These are phyloP conservation scores for Drosophila ezoana DNA, from an alignment of 2,888 invertebrate species.

Conservation along the genomic window DNA sequence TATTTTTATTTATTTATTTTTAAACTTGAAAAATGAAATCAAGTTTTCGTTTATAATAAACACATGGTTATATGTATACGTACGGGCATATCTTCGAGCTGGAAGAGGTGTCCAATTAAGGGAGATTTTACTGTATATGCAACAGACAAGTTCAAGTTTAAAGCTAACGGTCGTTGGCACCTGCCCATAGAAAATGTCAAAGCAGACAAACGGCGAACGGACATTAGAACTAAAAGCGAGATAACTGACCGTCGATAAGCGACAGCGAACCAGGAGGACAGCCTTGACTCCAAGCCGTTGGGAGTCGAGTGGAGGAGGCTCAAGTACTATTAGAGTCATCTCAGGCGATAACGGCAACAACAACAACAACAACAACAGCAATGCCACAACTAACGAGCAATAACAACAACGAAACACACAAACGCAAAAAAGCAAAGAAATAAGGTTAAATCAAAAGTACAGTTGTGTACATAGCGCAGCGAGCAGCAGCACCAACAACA, in stretches of 20 bases:
- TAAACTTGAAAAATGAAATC: no score
- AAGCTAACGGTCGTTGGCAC: slow-evolving; percentile 50
- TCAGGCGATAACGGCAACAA: slow-evolving; percentile 50
- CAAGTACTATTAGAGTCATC: slow-evolving; percentile 48
- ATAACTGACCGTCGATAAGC: slow-evolving; percentile 44
- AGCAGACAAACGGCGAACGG: background rate
- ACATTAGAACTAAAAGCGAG: slow-evolving; percentile 12
- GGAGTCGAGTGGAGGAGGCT: slow-evolving; percentile 10
- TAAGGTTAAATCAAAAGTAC: slow-evolving; percentile 84
- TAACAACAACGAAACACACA: slow-evolving; percentile 37
- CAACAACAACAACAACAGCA: slow-evolving; percentile 22
- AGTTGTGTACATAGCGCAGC: slow-evolving; percentile 82
- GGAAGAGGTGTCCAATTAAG: no score
- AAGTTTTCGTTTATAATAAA: no score
- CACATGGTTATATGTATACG: no score
- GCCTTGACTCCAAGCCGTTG: slow-evolving; percentile 21
- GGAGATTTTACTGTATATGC: background rate
- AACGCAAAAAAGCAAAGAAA: slow-evolving; percentile 70
- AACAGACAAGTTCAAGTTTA: slow-evolving; percentile 52
- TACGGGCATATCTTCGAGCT: no score
- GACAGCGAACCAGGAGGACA: slow-evolving; percentile 20
- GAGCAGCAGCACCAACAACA: slow-evolving; percentile 67
- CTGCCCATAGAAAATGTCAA: slow-evolving; percentile 27
- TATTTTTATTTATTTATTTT: background rate
- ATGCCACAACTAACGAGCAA: slow-evolving; percentile 43